Base-by-base conservation (phyloP, 1,140 invertebrate genomes). In the Sinella curviseta region DNA sequence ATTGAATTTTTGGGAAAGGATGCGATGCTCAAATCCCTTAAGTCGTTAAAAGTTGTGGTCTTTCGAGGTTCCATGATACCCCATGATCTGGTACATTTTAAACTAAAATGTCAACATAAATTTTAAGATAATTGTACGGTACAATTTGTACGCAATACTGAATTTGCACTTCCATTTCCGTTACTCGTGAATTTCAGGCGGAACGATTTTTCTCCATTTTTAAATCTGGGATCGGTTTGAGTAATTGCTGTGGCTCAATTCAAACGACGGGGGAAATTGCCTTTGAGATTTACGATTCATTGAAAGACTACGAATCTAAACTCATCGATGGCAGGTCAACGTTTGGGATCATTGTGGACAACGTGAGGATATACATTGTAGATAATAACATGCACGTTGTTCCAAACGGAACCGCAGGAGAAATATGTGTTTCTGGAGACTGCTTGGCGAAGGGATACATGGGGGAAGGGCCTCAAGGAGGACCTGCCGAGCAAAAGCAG, bases 311-410 rank as follows among this genome's bases (percentile, higher is more conserved):
- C 28, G 36, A 28, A 17, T 2, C 16, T 16, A 75, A 75, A 26
- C 74, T 36, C n/a, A 1, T 8, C 36, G 17, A 24, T 3, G 74
- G 24, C 3, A 48, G 20, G 17, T n/a, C 28, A 12, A 75, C 34
- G 1, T 48, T 75, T n/a, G 34, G 33, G 2, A 75, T 26, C 16
- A 54, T 82, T 33, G n/a, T 77, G 28, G 36, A 78, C 31, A 82
- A 82, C 31, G 16, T 33, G 17, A 77, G 74, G 54, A 60, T 82
- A 34, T 82, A 82, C 73, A 76, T 79, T 35, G 30, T 82, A 8
- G 55, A 55, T 26, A 17, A 34, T 14, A 60, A 78, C 17, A n/a
- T 60, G 14, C 55, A 77, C 26, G 24, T 77, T 8, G 73, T 73
- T 33, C 28, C 34, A 12, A 67, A 79, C 20, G 76, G 65, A 48